A percentile compares a stretch with the other conserved stretches of the same genome.
Conservation (phyloP, 2,888 invertebrate genomes). For the Steinernema hermaphroditum region DNA sequence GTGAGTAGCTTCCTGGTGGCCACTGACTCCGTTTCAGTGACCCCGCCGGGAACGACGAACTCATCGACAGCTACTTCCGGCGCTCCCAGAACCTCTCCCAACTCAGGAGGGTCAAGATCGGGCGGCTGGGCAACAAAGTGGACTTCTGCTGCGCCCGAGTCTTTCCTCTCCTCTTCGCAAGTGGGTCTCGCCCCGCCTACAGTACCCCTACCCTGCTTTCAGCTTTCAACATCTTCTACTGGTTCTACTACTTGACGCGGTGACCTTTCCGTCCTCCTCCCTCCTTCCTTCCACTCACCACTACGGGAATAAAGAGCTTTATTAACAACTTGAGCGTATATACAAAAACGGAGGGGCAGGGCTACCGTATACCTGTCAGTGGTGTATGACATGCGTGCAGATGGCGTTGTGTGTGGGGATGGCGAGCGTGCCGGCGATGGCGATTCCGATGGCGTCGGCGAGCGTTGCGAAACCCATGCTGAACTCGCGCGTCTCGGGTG, state of each 20-base stretch:
- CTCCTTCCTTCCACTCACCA: background rate
- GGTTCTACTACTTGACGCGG: slow-evolving; percentile 62
- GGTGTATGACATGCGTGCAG: slow-evolving; percentile 70
- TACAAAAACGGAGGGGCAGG: too few relatives aligned
- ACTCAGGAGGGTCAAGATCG: slow-evolving; percentile 7
- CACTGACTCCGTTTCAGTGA: slow-evolving; percentile 26
- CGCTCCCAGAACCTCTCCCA: slow-evolving; percentile 16
- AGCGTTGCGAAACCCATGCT: slow-evolving; percentile 78
- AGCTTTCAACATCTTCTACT: slow-evolving; percentile 64
- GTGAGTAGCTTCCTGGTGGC: too few relatives aligned
- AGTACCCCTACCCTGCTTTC: slow-evolving; percentile 1
- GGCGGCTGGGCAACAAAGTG: slow-evolving; percentile 41
- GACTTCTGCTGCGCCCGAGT: slow-evolving; percentile 41
- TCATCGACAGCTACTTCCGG: slow-evolving; percentile 26
- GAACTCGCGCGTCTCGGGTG: slow-evolving; percentile 70
- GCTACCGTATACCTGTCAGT: too few relatives aligned
- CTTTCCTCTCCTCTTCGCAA: slow-evolving; percentile 43
- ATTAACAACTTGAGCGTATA: too few relatives aligned
- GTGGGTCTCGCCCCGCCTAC: slow-evolving; percentile 26
- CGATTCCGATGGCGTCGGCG: slow-evolving; percentile 79
- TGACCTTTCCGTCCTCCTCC: slow-evolving; percentile 12
- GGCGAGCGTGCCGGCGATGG: slow-evolving; percentile 77
- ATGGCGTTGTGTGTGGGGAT: slow-evolving; percentile 79
- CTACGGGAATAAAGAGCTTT: slow-evolving; percentile 9
- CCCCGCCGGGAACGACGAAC: background rate